Conservation (phyloP, 2,113 vertebrate genomes). For the Pseudopipra pipra region DNA sequence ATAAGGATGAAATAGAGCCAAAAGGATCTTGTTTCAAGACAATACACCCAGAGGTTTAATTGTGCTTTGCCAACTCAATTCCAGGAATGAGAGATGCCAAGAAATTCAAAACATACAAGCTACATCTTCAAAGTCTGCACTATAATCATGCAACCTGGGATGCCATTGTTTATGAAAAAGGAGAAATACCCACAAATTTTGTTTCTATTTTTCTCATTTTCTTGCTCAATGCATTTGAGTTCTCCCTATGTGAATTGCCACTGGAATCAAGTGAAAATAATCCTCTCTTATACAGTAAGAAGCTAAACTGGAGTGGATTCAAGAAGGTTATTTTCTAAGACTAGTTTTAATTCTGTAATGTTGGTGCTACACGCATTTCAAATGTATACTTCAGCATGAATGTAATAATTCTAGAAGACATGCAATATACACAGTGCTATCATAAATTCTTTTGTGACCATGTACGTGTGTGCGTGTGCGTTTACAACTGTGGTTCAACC, state of each 20-base stretch:
- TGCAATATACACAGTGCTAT: background rate
- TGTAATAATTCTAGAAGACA: background rate
- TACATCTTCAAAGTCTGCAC: background rate
- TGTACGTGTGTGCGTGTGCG: accelerated
- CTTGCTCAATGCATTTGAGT: background rate
- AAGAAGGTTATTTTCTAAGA: background rate
- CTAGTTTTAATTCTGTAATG: background rate
- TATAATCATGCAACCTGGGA: background rate
- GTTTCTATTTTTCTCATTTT: background rate
- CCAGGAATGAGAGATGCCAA: background rate
- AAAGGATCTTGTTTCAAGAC: background rate
- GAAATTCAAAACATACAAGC: background rate
- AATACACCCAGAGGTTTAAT: background rate
- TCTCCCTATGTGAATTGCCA: background rate
- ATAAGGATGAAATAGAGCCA: background rate
- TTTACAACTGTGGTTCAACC: background rate
- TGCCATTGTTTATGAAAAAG: background rate
- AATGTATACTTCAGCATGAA: background rate
- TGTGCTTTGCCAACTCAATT: background rate
- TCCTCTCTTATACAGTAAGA: background rate
- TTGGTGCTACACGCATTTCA: background rate
- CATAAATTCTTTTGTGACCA: background rate
- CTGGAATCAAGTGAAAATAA: background rate
- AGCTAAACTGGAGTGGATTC: background rate
- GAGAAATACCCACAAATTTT: background rate